Evolutionary conservation across 2,113 vertebrate genomes (phyloP).

Genomic region (Notechis scutatus): DNA sequence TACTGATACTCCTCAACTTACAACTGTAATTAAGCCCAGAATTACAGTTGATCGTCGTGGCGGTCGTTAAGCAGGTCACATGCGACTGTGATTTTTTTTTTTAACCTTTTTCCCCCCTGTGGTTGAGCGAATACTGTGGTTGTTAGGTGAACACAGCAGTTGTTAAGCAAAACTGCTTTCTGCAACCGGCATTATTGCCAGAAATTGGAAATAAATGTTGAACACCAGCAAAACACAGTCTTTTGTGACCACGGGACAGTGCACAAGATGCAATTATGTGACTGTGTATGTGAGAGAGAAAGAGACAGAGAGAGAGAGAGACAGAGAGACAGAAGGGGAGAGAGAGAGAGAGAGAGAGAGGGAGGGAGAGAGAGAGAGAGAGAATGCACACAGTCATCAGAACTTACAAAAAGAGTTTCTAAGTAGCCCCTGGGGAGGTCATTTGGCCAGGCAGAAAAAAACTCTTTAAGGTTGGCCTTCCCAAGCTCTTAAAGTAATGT

Average conservation of each 20-base stretch:
- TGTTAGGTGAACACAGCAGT: neutral
- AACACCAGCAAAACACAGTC: neutral
- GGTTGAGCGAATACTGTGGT: neutral
- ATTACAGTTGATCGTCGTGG: accelerated
- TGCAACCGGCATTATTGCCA: neutral
- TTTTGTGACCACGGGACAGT: neutral
- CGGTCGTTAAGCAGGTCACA: neutral
- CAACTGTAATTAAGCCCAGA: neutral
- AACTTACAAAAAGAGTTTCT: too few species aligned
- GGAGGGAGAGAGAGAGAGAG: neutral
- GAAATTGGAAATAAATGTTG: neutral
- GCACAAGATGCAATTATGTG: too few species aligned
- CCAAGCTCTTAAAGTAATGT: too few species aligned
- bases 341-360: too few species aligned
- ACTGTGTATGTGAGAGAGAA: too few species aligned
- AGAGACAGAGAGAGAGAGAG: accelerated
- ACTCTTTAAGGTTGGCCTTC: too few species aligned
- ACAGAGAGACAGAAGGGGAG: neutral
- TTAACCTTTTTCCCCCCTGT: too few species aligned
- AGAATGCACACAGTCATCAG: too few species aligned
- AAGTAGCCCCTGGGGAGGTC: too few species aligned
- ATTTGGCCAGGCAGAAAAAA: too few species aligned
- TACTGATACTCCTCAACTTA: neutral
- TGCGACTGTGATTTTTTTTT: neutral
- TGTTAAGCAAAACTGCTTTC: neutral